Conservation (phyloP, 2,797 vertebrate species). For the Pipistrellus nathusii region DNA sequence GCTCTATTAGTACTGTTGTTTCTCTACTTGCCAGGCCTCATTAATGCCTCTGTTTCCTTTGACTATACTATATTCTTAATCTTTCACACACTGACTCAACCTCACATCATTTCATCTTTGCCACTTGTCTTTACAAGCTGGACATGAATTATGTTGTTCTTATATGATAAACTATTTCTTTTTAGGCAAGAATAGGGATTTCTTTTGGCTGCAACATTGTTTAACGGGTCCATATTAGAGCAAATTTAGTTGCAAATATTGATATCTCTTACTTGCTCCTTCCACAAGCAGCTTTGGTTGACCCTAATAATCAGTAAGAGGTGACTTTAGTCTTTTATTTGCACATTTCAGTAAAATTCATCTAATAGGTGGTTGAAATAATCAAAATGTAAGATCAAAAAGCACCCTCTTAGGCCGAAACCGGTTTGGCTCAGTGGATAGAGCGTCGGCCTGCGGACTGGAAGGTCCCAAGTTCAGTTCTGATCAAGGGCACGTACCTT, state of each 20-base stretch:
- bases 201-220: not conserved
- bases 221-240: not conserved
- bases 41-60: not conserved
- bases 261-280: not conserved
- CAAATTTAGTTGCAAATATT: not conserved
- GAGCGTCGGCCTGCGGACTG: too few relatives aligned
- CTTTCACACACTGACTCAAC: not conserved
- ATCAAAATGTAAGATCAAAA: not conserved
- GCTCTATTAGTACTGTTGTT: not conserved
- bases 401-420: not conserved
- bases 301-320: not conserved
- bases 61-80: not conserved
- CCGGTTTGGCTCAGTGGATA: too few relatives aligned
- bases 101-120: not conserved
- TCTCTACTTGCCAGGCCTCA: not conserved
- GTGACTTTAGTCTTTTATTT: not conserved
- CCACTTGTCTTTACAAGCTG: not conserved
- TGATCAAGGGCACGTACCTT: too few relatives aligned
- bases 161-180: not conserved
- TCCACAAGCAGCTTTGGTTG: not conserved
- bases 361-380: not conserved
- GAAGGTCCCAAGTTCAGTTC: too few relatives aligned
- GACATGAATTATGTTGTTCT: not conserved
- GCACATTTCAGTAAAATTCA: not conserved
- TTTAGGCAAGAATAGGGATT: not conserved